These are phyloP conservation scores for Nycticebus coucang DNA, from an alignment of 2,113 vertebrate species.

Conservation along the genomic window DNA sequence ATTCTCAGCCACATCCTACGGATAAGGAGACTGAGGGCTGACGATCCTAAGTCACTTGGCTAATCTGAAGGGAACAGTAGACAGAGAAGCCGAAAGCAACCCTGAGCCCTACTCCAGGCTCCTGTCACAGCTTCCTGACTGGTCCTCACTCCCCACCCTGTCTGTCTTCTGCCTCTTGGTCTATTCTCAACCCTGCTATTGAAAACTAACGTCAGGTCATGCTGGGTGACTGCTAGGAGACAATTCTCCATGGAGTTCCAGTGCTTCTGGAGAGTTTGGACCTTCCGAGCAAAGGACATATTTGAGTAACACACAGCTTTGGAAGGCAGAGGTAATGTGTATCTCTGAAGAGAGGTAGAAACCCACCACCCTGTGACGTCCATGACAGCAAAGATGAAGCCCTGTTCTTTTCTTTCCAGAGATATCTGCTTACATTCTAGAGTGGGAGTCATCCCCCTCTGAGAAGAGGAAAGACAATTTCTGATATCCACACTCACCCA, in stretches of 20 bases:
- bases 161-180: too few species aligned
- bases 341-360: background rate
- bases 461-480: background rate
- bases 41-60: background rate
- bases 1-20: background rate
- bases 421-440: background rate
- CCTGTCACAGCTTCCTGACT: rapidly evolving
- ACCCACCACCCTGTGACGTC: background rate
- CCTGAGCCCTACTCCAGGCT: rapidly evolving
- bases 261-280: background rate
- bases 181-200: background rate
- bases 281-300: background rate
- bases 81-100: background rate
- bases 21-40: background rate
- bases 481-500: too few species aligned
- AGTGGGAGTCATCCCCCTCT: background rate
- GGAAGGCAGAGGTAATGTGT: background rate
- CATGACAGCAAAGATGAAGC: background rate
- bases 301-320: background rate
- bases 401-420: background rate
- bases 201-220: too few species aligned
- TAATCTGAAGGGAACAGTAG: background rate
- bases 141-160: too few species aligned
- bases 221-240: background rate
- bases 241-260: background rate